Base-by-base conservation (phyloP, 2,888 invertebrate genomes). In the Zaprionus obscuricornis region DNA sequence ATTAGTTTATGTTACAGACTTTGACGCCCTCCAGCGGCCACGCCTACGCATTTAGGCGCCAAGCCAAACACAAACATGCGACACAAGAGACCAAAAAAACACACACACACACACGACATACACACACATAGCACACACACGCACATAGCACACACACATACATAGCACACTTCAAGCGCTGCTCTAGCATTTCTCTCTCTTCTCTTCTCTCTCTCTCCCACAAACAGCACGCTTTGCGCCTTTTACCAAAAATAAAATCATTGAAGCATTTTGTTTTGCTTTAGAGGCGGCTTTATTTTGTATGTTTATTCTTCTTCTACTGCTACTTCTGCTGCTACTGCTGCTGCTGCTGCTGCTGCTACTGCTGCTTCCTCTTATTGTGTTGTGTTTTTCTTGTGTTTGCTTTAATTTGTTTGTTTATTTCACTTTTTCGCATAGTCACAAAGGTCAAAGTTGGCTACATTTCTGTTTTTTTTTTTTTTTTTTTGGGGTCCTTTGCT, bases 361-460 rank as follows among this genome's bases (percentile, higher is more conserved):
- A n/a, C n/a, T n/a, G n/a, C n/a, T n/a, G n/a, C n/a, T n/a, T n/a
- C n/a, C n/a, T n/a, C n/a, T n/a, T n/a, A n/a, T n/a, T n/a, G n/a
- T 8, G 18, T 36, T 52, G 27, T 27, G 43, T 46, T 39, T 47
- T 64, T 76, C 62, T 74, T 69, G 49, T 74, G 71, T 65, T 66
- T 66, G 65, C 70, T 64, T 77, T 68, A 77, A 81, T 74, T 84
- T 81, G 82, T 79, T 79, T 79, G 79, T 76, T 76, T 84, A 74
- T 83, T 78, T 83, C 81, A 62, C 78, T 55, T 76, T 79, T 70
- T 63, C 59, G 55, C 52, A 34, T 47, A 49, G 55, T 49, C 62
- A 50, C 55, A 63, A 66, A 78, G 78, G 78, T 81, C 81, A 78
- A 76, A 83, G 78, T 67, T 78, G 54, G 43, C 62, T 63, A 66